Percentiles rank a stretch among this genome's conserved stretches.
Conservation (phyloP, 1,140 invertebrate species). For the Listronotus bonariensis region DNA sequence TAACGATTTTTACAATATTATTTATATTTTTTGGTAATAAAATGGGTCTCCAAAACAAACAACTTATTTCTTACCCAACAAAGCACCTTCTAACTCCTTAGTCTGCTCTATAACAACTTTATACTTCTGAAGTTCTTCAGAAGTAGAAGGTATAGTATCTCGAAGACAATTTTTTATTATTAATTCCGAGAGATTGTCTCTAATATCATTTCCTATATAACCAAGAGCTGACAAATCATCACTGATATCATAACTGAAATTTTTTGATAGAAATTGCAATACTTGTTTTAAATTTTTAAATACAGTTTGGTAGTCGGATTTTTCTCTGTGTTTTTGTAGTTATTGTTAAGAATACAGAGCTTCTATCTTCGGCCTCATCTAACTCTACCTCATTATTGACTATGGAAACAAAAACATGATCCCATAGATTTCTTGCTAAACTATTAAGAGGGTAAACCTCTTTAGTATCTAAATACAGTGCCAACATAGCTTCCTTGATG, state of each 20-base stretch:
- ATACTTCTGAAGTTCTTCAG: slow-evolving; percentile 70
- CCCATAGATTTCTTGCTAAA: slow-evolving; percentile 61
- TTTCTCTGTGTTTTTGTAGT: slow-evolving; percentile 56
- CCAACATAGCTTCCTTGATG: slow-evolving; percentile 33
- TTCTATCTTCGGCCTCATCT: slow-evolving; percentile 52
- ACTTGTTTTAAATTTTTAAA: slow-evolving; percentile 65
- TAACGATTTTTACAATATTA: too few relatives aligned
- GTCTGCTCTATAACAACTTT: slow-evolving; percentile 66
- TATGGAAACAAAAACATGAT: slow-evolving; percentile 61
- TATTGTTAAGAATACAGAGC: slow-evolving; percentile 57
- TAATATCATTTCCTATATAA: slow-evolving; percentile 66
- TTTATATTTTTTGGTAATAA: too few relatives aligned
- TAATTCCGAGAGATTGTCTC: slow-evolving; percentile 65
- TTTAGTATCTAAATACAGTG: slow-evolving; percentile 30
- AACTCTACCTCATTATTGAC: slow-evolving; percentile 61
- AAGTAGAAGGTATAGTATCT: slow-evolving; percentile 74
- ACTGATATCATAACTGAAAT: slow-evolving; percentile 61
- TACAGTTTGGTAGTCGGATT: slow-evolving; percentile 62
- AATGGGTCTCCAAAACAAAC: too few relatives aligned
- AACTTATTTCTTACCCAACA: slow-evolving; percentile 58
- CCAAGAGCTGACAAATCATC: slow-evolving; percentile 62
- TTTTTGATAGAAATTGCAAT: slow-evolving; percentile 64
- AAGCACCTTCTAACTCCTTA: slow-evolving; percentile 67
- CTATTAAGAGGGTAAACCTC: slow-evolving; percentile 38
- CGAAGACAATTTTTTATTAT: slow-evolving; percentile 77